Evolutionary conservation across 2,888 invertebrate species (phyloP), one percentile per base, ranked within the genome.

Genomic region (Drosophila prolongata): DNA sequence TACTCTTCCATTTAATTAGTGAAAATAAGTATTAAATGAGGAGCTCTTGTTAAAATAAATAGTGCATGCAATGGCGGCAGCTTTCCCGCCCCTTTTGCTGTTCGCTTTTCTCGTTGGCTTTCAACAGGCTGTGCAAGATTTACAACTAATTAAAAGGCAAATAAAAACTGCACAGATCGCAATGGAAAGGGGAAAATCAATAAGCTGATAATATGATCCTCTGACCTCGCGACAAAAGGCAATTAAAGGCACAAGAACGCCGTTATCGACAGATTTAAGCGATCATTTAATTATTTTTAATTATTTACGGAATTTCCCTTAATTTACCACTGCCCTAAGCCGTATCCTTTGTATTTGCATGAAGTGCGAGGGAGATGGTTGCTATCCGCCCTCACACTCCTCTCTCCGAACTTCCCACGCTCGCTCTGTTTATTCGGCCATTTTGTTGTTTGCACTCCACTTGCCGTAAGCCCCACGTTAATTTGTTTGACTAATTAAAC

Each of bases 401-500:
- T 11, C n/a, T 8, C n/a, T 57, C 42, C 37, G 16, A 38, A 24
- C n/a, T 58, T 27, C 34, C 35, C 79, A 24, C 11, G 14, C 58
- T 52, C 27, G 43, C 54, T 56, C 54, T 83, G 87, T 84, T 87
- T 62, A 79, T 81, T 87, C 86, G 83, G 85, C 87, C 83, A 85
- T 83, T 83, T 83, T 83, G 83, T 82, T 83, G 87, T 83, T 83
- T 87, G 87, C 83, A 76, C 80, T 85, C 85, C 82, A 87, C 85
- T 87, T 78, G 70, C 78, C 72, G 72, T 77, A 81, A 80, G 83
- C 83, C 89, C 80, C 87, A 86, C 87, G 89, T 90, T 90, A 90
- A 90, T 90, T 91, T 90, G 91, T 90, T 83, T 88, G 89, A 89
- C 90, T 90, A 90, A 90, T 90, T 90, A 90, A 91, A 91, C 91